Evolutionary conservation across 2,113 vertebrate species (phyloP).

Genomic region (Azemiops feae): DNA sequence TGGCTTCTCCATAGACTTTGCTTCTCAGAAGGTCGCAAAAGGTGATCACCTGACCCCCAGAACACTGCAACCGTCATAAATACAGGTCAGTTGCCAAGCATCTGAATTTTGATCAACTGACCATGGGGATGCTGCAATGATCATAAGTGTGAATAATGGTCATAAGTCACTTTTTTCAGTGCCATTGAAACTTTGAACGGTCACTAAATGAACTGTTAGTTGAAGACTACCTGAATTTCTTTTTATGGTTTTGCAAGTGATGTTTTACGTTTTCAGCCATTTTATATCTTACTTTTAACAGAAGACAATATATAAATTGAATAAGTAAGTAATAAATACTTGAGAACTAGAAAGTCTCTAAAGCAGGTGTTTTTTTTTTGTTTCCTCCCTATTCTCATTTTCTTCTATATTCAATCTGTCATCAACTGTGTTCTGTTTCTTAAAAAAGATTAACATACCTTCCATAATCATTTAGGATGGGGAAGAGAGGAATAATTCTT

Average conservation of each 20-base stretch:
- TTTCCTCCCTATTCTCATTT: neutral
- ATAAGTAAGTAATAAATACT: neutral
- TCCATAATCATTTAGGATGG: neutral
- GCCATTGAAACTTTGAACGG: neutral
- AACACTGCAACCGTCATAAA: neutral
- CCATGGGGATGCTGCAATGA: neutral
- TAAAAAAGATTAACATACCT: neutral
- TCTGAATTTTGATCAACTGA: neutral
- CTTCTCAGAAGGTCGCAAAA: neutral
- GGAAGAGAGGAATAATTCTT: neutral
- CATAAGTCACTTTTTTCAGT: neutral
- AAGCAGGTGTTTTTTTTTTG: neutral
- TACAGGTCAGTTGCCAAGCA: neutral
- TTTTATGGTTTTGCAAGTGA: neutral
- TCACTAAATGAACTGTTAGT: neutral
- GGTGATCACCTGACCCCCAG: neutral
- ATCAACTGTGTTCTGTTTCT: neutral
- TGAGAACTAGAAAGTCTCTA: neutral
- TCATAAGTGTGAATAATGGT: neutral
- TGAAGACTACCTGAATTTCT: neutral
- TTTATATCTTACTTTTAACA: neutral
- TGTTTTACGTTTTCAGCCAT: neutral
- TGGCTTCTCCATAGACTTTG: neutral
- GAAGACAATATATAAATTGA: neutral
- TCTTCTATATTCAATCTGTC: neutral